Evolutionary conservation across 2,113 vertebrate genomes (phyloP).

Genomic region (Tetrax tetrax): DNA sequence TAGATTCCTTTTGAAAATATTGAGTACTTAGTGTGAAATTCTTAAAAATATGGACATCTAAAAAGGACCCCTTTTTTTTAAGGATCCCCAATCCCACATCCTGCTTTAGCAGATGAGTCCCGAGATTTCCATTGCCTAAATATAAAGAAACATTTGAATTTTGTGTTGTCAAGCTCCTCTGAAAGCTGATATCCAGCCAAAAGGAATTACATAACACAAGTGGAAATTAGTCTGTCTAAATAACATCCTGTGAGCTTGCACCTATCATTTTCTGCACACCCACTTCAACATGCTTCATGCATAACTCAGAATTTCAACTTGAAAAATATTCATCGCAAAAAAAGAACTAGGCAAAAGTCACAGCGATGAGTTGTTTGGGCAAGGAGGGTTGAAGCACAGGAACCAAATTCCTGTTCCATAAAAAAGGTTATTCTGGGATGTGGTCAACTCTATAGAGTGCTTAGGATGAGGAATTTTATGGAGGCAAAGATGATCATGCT

Average conservation of each 20-base stretch:
- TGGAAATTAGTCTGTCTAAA: not conserved
- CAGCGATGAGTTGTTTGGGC: not conserved
- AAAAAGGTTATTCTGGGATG: not conserved
- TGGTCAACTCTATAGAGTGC: not conserved
- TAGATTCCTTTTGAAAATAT: not conserved
- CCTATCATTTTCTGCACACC: not conserved
- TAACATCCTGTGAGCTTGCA: not conserved
- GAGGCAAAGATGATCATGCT: not conserved
- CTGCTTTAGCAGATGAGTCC: not conserved
- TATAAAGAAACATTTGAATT: not conserved
- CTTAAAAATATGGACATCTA: not conserved
- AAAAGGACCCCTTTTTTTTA: not conserved
- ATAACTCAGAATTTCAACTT: not conserved
- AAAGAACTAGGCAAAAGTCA: not conserved
- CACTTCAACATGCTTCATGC: fast-evolving
- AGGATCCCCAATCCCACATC: fast-evolving
- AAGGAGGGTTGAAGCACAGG: not conserved
- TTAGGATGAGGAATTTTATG: not conserved
- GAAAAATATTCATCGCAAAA: not conserved
- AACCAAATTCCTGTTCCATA: not conserved
- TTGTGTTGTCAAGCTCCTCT: not conserved
- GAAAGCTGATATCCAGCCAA: not conserved
- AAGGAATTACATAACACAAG: not conserved
- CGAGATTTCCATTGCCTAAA: not conserved
- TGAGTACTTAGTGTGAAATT: not conserved